Evolutionary conservation across 2,888 invertebrate species (phyloP).

Genomic region (Lycocerus yunnanus): DNA sequence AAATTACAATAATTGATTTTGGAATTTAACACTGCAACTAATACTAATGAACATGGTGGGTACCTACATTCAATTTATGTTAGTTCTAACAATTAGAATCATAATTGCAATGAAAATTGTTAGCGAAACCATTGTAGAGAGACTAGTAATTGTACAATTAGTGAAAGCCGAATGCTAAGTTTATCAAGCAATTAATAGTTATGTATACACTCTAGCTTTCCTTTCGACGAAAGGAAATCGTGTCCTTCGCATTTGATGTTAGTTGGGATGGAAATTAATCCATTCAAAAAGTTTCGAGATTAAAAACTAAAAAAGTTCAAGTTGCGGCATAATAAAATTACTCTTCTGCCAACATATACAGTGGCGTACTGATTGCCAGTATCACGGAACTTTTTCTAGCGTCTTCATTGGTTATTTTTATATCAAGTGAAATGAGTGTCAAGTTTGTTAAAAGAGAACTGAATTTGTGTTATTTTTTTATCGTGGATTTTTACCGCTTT

Average conservation of each 20-base stretch:
- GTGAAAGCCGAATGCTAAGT: background rate
- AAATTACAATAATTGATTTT: background rate
- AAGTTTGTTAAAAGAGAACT: too few relatives aligned
- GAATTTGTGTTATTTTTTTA: too few relatives aligned
- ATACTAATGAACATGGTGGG: background rate
- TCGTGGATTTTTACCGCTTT: too few relatives aligned
- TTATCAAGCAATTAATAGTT: background rate
- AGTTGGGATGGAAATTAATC: background rate
- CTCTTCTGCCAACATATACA: background rate
- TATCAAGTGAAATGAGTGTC: too few relatives aligned
- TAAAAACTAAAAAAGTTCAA: background rate
- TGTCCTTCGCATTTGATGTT: background rate
- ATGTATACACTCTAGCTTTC: background rate
- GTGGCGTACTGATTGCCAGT: background rate
- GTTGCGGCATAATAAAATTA: background rate
- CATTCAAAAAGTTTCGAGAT: background rate
- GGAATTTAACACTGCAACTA: background rate
- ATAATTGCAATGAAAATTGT: background rate
- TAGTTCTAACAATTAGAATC: background rate
- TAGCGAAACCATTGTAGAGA: background rate
- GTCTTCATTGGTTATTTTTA: background rate
- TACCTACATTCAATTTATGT: background rate
- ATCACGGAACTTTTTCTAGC: fast-evolving
- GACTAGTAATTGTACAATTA: background rate
- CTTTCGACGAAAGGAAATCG: background rate